Percentiles rank a stretch among this genome's conserved stretches.
Evolutionary conservation across 2,113 vertebrate species (phyloP).

Genomic region (Ardeotis arabs): DNA sequence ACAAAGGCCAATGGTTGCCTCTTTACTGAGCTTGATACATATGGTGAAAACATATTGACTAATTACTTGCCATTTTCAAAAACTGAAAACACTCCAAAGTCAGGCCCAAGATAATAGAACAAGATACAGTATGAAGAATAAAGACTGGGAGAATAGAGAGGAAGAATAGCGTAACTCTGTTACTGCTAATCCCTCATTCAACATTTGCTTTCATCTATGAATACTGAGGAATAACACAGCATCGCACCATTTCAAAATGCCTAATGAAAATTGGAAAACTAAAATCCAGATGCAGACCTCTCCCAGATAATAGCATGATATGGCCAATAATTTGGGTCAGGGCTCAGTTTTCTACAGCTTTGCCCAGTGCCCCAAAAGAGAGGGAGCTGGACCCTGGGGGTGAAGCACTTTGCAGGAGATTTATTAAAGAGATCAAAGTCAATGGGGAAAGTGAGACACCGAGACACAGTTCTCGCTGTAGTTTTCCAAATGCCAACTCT

Average conservation of each 20-base stretch:
- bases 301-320: neutral
- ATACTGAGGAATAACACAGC: neutral
- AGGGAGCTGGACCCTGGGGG: neutral
- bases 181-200: neutral
- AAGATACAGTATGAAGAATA: neutral
- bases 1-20: conserved; percentile 58
- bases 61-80: conserved; percentile 69
- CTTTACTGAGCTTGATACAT: conserved; percentile 43
- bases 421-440: neutral
- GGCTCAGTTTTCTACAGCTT: neutral
- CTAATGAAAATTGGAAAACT: neutral
- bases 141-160: conserved; percentile 11
- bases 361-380: neutral
- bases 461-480: fast-evolving
- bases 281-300: neutral
- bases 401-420: neutral
- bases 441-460: fast-evolving
- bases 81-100: conserved; percentile 72
- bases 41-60: conserved; percentile 67
- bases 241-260: neutral
- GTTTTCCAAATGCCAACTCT: neutral
- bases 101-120: conserved; percentile 56
- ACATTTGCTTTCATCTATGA: neutral
- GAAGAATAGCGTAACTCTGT: neutral
- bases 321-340: neutral